Evolutionary conservation across 2,113 vertebrate genomes (phyloP), one percentile per base, ranked within the genome.

Genomic region (Pleuronectes platessa): DNA sequence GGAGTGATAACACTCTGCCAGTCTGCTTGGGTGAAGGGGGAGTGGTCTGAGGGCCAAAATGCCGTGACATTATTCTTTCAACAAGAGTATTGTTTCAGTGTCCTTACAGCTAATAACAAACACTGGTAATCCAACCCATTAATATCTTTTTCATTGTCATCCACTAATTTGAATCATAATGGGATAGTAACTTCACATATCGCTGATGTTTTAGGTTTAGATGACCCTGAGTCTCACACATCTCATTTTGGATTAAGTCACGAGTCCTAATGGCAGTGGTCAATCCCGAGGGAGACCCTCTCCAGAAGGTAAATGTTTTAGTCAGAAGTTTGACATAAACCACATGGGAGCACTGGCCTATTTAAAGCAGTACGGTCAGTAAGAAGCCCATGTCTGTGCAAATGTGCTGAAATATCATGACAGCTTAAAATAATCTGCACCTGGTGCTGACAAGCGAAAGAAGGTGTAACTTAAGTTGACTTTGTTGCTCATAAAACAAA

Each of bases 391-490:
- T 68, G 91, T 93, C 88, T 86, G 81, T 45, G 83, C 88, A 93
- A 94, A 94, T 74, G 85, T 83, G 90, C 92, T 93, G 87, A 93
- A 94, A 93, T 93, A 94, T 92, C 91, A 87, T 0, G 66, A 89
- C 83, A 78, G 77, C 91, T 91, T 86, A 88, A 93, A 94, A 94
- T 93, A 93, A 92, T 84, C 93, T 89, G 93, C 93, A 94, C 93
- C 93, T 94, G 93, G 93, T 92, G 91, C 89, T 60, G 86, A 87
- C 76, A 79, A 56, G 88, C 78, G 85, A 23, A 84, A 90, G 84
- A 81, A 88, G 87, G 89, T 68, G 82, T 83, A 21, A 71, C 86
- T 74, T 72, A 86, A 84, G 86, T 78, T 79, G 79, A 90, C 86
- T 87, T 89, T 80, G 88, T 90, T 79, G 67, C 82, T 90, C 83